A percentile compares a stretch with the other conserved stretches of the same genome.
phyloP scores from a whole-genome alignment of 2,888 invertebrate genomes.

The Agrotis clavis region DNA sequence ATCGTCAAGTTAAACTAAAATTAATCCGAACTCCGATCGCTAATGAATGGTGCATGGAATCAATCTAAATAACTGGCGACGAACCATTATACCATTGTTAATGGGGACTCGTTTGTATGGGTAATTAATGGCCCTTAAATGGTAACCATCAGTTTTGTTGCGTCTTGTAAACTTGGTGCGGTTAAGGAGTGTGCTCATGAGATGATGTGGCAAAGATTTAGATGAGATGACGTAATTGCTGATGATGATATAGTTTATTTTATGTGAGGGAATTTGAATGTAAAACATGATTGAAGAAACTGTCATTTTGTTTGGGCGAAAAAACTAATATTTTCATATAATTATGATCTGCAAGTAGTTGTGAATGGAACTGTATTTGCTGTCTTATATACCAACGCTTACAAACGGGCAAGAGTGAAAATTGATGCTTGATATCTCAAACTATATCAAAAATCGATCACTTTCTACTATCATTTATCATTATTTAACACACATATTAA shows the following conservation, averaged over 20 bases:
- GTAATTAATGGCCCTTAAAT: slow-evolving; percentile 74
- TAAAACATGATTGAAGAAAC: background rate
- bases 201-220: slow-evolving; percentile 7
- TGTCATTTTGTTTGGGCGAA: background rate
- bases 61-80: slow-evolving; percentile 66
- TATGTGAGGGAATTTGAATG: background rate
- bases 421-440: no score
- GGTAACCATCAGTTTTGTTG: slow-evolving; percentile 70
- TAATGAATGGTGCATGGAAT: slow-evolving; percentile 64
- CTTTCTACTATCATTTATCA: no score
- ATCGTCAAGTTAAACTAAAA: slow-evolving; percentile 59
- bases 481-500: no score
- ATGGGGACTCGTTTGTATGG: slow-evolving; percentile 73
- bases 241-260: background rate
- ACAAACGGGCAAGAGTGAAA: no score
- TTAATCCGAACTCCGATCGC: slow-evolving; percentile 58
- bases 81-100: slow-evolving; percentile 71
- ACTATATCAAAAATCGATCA: no score
- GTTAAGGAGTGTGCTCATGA: slow-evolving; percentile 50
- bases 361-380: no score
- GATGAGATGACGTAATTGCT: background rate
- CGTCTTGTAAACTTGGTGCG: slow-evolving; percentile 62
- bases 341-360: no score
- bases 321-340: no score
- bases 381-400: no score